Conservation (phyloP, 2,113 vertebrate genomes). For the Laticauda laticaudata region DNA sequence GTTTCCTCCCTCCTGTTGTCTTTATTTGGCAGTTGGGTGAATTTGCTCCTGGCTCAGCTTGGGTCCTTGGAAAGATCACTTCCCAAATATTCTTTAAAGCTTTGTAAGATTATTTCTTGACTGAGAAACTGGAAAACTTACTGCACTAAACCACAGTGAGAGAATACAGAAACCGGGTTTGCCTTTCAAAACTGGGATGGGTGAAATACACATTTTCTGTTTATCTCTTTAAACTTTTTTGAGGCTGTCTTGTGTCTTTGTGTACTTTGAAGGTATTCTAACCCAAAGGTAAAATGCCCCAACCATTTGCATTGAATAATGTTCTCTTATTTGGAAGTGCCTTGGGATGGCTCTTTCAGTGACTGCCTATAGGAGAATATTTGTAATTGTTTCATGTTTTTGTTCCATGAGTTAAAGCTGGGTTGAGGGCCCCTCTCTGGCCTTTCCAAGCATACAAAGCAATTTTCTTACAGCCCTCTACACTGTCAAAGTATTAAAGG, state of each 20-base stretch:
- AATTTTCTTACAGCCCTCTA: conserved; percentile 5
- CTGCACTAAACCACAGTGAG: not conserved
- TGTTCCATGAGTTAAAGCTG: not conserved
- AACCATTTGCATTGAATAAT: not conserved
- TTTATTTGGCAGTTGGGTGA: not conserved
- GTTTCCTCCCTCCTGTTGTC: not conserved
- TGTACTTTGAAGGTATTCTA: not conserved
- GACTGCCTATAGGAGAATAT: not conserved
- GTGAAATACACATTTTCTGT: not conserved
- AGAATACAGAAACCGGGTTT: not conserved
- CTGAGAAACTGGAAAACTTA: not conserved
- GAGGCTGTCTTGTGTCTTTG: not conserved
- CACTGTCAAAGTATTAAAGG: conserved; percentile 15
- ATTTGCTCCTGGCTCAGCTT: not conserved
- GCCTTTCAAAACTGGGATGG: not conserved
- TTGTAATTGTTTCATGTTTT: not conserved
- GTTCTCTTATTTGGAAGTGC: not conserved
- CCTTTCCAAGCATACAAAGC: conserved; percentile 13
- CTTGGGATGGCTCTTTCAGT: not conserved
- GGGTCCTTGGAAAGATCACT: not conserved
- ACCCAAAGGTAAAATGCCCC: not conserved
- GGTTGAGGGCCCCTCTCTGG: not conserved
- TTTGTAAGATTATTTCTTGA: not conserved
- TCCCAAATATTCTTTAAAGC: not conserved
- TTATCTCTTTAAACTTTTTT: not conserved